These are phyloP conservation scores for Micrasema longulum DNA, from an alignment of 1,140 invertebrate genomes.

Conservation along the genomic window DNA sequence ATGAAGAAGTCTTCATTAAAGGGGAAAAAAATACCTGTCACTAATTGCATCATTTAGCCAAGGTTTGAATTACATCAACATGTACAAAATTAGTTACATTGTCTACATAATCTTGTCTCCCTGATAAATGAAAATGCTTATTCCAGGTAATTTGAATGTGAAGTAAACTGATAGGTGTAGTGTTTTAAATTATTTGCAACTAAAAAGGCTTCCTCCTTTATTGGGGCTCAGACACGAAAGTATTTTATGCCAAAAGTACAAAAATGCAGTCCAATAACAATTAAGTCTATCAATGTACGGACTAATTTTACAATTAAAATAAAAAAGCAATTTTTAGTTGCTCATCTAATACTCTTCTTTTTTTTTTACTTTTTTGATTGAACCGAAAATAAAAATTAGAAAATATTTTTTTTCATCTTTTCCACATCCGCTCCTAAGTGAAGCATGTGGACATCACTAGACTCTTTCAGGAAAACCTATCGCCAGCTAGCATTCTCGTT, in stretches of 20 bases:
- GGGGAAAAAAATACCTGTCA: no score
- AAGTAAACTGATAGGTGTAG: constrained; percentile 22
- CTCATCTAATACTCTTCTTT: not conserved
- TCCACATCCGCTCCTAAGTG: no score
- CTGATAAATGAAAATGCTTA: not conserved
- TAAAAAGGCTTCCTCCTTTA: constrained; percentile 36
- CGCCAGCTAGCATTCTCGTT: no score
- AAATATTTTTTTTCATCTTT: no score
- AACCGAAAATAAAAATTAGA: not conserved
- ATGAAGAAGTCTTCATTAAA: no score
- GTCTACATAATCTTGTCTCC: no score
- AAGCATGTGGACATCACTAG: no score
- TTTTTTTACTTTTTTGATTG: not conserved
- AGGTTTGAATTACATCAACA: no score
- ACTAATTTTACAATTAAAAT: not conserved
- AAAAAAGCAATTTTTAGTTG: not conserved
- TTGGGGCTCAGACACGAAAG: constrained; percentile 26
- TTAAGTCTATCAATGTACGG: no score
- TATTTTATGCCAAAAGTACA: not conserved
- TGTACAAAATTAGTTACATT: no score
- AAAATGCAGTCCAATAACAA: not conserved
- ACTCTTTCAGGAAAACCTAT: no score
- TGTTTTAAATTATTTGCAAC: constrained; percentile 29
- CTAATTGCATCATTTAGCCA: no score
- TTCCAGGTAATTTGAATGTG: not conserved